Base-by-base conservation (phyloP, 2,797 vertebrate genomes). In the Pseudomugil tenellus region DNA sequence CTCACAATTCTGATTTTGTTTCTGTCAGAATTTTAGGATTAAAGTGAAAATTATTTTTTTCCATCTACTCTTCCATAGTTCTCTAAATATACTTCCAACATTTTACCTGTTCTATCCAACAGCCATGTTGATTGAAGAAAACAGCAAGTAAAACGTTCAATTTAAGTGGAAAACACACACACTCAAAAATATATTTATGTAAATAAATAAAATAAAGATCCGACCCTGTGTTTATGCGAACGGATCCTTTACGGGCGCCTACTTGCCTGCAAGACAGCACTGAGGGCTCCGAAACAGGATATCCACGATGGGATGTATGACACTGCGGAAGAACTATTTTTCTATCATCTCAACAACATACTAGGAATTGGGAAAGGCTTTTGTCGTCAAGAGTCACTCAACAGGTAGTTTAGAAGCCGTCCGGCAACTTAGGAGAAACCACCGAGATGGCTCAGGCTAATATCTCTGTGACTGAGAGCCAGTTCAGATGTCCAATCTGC, bases 401-500 rank as follows among this genome's bases (percentile, higher is more conserved):
- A 34, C 60, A 41, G 55, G 2, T 32, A 25, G 29, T 16, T 9
- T 46, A 8, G 56, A 31, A 48, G 17, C 4, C 60, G 8, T 0
- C 41, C 5, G 26, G 25, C 60, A 19, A 14, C 31, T 6, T 0
- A 31, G 43, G 14, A 35, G 56, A 14, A 0, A 12, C 12, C 2
- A 37, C 43, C 9, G 59, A 21, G 6, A 93, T 93, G 92, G 92
- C 90, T 8, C 81, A 89, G 55, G 88, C 90, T 6, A 91, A 85
- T 10, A 92, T 92, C 77, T 92, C 91, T 19, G 91, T 93, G 54
- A 85, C 89, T 0, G 92, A 94, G 82, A 92, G 87, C 56, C 93
- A 94, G 84, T 88, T 94, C 77, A 61, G 92, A 43, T 95, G 95
- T 61, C 91, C 94, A 26, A 86, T 95, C 68, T 96, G 94, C 81